These are phyloP conservation scores for Eristalis pertinax DNA, from an alignment of 2,888 invertebrate species.

Conservation along the genomic window DNA sequence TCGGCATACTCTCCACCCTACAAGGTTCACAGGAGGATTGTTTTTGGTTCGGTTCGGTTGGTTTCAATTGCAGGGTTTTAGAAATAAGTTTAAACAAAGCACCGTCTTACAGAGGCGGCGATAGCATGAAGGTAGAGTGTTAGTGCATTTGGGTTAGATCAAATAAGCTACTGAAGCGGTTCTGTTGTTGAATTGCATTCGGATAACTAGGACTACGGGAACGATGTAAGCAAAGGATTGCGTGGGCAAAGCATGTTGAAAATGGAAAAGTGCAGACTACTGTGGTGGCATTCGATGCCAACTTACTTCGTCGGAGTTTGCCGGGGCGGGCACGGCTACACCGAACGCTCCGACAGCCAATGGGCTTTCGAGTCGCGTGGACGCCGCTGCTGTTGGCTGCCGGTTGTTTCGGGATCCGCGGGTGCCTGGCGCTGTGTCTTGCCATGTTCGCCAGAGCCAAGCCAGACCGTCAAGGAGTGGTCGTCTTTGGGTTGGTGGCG, in stretches of 20 bases:
- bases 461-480: conserved; percentile 84
- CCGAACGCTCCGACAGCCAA: conserved; percentile 57
- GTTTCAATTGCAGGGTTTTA: conserved; percentile 32
- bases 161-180: conserved; percentile 33
- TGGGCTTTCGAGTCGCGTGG: conserved; percentile 76
- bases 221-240: conserved; percentile 25
- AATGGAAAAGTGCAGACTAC: conserved; percentile 18
- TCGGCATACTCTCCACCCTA: conserved; percentile 70
- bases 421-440: conserved; percentile 82
- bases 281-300: conserved; percentile 36
- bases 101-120: not conserved
- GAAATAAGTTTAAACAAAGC: not conserved
- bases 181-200: conserved; percentile 8
- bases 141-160: conserved; percentile 51
- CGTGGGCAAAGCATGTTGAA: conserved; percentile 18
- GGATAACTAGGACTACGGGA: conserved; percentile 57
- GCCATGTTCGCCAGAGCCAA: conserved; percentile 85
- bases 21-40: conserved; percentile 68
- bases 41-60: conserved; percentile 48
- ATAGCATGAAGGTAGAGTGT: conserved; percentile 37
- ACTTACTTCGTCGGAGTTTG: conserved; percentile 53
- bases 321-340: conserved; percentile 7
- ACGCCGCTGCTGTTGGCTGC: conserved; percentile 56
- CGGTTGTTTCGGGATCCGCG: conserved; percentile 75
- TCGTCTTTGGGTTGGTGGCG: conserved; percentile 81